Percentiles rank a stretch among this genome's conserved stretches.
phyloP scores from a whole-genome alignment of 2,113 vertebrate species.

The Semicossyphus pulcher region DNA sequence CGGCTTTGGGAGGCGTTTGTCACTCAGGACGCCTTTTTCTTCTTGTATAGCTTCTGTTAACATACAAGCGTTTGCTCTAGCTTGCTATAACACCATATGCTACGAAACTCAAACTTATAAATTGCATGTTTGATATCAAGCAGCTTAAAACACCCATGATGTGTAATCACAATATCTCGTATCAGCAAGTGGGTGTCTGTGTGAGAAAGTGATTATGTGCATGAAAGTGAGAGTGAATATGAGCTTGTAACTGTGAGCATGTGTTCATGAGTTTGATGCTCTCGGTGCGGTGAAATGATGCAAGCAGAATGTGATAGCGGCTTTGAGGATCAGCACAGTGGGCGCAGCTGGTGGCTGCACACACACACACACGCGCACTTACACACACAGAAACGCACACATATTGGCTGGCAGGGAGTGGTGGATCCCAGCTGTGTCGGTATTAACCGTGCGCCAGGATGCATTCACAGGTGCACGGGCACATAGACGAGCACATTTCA shows the following conservation, averaged over 20 bases:
- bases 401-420: constrained; percentile 36
- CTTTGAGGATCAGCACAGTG: constrained; percentile 61
- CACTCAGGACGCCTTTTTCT: not conserved
- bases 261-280: constrained; percentile 59
- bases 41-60: not conserved
- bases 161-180: constrained; percentile 5
- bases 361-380: constrained; percentile 5
- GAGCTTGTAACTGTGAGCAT: constrained; percentile 32
- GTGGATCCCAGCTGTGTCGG: constrained; percentile 63
- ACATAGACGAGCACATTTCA: constrained; percentile 21
- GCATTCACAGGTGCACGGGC: constrained; percentile 48
- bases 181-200: constrained; percentile 12
- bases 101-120: not conserved
- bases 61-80: not conserved
- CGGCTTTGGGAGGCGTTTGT: not conserved
- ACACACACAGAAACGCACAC: constrained; percentile 11
- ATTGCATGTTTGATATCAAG: not conserved
- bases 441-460: constrained; percentile 47
- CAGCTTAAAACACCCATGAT: constrained; percentile 17
- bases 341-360: constrained; percentile 59
- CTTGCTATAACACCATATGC: not conserved
- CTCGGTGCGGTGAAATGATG: constrained; percentile 57
- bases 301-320: constrained; percentile 55
- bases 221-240: constrained; percentile 31
- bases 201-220: constrained; percentile 28